These are phyloP conservation scores for Lophotriccus pileatus DNA, from an alignment of 2,797 vertebrate genomes.

Conservation along the genomic window DNA sequence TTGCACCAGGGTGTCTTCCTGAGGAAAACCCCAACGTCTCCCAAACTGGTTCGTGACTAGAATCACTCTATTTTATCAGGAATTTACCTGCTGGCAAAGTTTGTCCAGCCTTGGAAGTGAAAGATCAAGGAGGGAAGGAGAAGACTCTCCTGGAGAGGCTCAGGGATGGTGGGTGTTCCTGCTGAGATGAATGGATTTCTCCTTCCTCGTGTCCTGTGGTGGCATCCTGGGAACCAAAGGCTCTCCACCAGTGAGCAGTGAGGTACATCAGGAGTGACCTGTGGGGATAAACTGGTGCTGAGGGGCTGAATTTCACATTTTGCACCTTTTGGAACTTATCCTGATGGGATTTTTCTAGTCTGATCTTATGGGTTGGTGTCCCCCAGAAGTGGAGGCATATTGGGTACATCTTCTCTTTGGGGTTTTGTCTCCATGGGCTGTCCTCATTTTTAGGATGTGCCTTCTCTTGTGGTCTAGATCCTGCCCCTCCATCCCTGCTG, in stretches of 20 bases:
- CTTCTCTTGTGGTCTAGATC: fast-evolving
- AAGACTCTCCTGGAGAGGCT: neutral
- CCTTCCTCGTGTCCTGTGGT: fast-evolving
- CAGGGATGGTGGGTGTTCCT: neutral
- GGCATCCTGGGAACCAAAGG: fast-evolving
- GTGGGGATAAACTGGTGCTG: neutral
- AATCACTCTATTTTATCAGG: neutral
- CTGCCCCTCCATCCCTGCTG: neutral
- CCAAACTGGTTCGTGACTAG: neutral
- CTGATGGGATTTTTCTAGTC: neutral
- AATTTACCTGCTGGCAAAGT: neutral
- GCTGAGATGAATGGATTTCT: neutral
- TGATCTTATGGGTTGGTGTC: neutral
- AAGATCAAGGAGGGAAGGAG: neutral
- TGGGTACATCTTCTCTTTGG: neutral
- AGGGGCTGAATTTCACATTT: neutral
- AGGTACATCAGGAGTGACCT: fast-evolving
- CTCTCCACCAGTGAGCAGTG: fast-evolving
- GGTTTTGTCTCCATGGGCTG: neutral
- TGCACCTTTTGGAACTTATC: neutral
- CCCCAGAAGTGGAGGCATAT: fast-evolving
- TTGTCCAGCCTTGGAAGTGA: neutral
- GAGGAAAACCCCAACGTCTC: neutral
- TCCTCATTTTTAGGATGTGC: neutral
- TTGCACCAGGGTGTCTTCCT: neutral